Evolutionary conservation across 2,888 invertebrate genomes (phyloP).

Genomic region (Neoascia interrupta): DNA sequence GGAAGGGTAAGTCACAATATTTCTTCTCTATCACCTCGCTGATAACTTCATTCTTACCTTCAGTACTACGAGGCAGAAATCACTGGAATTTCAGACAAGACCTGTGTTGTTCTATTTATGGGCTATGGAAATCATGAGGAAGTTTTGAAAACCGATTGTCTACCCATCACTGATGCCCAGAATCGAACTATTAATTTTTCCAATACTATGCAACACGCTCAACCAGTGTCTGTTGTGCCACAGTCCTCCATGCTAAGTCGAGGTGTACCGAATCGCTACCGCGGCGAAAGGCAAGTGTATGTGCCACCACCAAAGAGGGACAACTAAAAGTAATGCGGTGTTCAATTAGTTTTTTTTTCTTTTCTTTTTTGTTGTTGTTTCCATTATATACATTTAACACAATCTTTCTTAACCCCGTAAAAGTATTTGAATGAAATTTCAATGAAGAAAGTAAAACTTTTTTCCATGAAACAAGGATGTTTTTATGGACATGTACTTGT

Average conservation of each 20-base stretch:
- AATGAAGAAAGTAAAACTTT: slow-evolving; percentile 12
- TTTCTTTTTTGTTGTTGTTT: too few species aligned
- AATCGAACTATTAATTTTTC: slow-evolving; percentile 73
- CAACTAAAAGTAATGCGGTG: too few species aligned
- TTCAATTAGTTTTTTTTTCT: too few species aligned
- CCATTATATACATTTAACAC: too few species aligned
- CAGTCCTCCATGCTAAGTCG: slow-evolving; percentile 68
- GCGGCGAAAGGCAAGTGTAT: slow-evolving; percentile 79
- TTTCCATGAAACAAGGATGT: slow-evolving; percentile 18
- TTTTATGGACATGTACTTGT: slow-evolving; percentile 24
- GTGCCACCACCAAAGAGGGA: slow-evolving; percentile 80
- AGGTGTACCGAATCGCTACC: slow-evolving; percentile 74
- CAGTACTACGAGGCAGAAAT: slow-evolving; percentile 92
- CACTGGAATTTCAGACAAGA: slow-evolving; percentile 89
- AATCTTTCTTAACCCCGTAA: too few species aligned
- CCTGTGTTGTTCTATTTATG: slow-evolving; percentile 91
- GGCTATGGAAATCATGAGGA: slow-evolving; percentile 95
- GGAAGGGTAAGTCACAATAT: slow-evolving; percentile 89
- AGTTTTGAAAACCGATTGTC: slow-evolving; percentile 89
- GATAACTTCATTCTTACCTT: slow-evolving; percentile 70
- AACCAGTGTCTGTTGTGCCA: slow-evolving; percentile 49
- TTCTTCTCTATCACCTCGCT: too few species aligned
- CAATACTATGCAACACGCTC: slow-evolving; percentile 71
- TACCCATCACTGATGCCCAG: slow-evolving; percentile 82
- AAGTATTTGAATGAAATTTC: slow-evolving; percentile 15